Conservation (phyloP, 2,113 vertebrate species). For the Petaurus breviceps region DNA sequence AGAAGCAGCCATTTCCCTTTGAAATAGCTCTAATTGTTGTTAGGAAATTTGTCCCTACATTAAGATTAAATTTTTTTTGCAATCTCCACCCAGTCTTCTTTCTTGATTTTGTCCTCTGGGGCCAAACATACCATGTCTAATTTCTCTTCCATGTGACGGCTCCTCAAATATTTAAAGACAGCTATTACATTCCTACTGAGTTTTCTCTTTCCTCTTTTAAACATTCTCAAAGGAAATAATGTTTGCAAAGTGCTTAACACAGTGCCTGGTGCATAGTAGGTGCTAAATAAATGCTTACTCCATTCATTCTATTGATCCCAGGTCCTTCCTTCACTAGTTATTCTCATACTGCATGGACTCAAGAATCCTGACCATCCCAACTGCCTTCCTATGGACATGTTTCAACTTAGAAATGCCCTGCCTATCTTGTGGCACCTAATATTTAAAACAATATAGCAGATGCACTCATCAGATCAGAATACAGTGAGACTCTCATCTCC, state of each 20-base stretch:
- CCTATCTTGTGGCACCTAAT: neutral
- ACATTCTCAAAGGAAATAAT: neutral
- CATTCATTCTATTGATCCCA: neutral
- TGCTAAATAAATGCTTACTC: no score
- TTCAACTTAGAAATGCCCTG: neutral
- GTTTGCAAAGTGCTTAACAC: neutral
- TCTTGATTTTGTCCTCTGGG: neutral
- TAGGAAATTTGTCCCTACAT: neutral
- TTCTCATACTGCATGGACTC: neutral
- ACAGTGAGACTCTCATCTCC: neutral
- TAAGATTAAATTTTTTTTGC: neutral
- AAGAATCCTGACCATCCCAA: neutral
- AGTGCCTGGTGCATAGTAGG: neutral
- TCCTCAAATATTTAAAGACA: neutral
- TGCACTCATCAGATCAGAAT: neutral
- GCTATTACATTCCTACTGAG: neutral
- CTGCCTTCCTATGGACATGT: neutral
- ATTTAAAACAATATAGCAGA: neutral
- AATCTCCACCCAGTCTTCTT: neutral
- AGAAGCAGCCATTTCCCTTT: neutral
- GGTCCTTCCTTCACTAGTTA: neutral
- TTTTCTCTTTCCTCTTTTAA: neutral
- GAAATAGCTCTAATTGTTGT: neutral
- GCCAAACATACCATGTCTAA: neutral
- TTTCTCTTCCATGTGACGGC: neutral